phyloP scores from a whole-genome alignment of 2,888 invertebrate genomes.

The Dolichopus griseipennis region DNA sequence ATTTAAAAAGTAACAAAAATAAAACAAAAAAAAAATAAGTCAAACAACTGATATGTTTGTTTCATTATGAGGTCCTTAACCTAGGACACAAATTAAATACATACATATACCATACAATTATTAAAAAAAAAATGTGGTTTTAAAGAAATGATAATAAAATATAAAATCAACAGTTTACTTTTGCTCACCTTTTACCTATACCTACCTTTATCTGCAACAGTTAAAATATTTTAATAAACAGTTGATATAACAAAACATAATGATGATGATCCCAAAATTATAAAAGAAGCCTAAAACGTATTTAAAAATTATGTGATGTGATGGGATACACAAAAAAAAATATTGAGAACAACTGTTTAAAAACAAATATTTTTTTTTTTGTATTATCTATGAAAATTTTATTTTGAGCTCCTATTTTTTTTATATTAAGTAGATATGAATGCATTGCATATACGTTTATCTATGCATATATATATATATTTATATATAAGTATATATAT shows the following conservation, averaged over 20 bases:
- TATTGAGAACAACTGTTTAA: slow-evolving; percentile 4
- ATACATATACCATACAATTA: too few relatives aligned
- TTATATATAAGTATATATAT: too few relatives aligned
- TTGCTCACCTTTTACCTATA: too few relatives aligned
- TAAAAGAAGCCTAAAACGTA: too few relatives aligned
- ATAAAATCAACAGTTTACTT: too few relatives aligned
- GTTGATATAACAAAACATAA: neutral
- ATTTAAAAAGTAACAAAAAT: too few relatives aligned
- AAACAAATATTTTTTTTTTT: neutral
- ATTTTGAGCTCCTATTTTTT: neutral
- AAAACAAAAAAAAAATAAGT: too few relatives aligned
- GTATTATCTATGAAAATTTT: neutral
- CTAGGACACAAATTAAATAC: neutral
- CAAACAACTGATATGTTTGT: neutral
- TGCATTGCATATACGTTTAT: neutral
- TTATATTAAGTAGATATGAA: too few relatives aligned
- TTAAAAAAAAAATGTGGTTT: too few relatives aligned
- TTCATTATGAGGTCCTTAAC: neutral
- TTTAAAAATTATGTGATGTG: too few relatives aligned
- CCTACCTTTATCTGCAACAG: neutral
- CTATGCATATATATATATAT: neutral
- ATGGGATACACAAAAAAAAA: neutral
- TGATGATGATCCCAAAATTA: too few relatives aligned
- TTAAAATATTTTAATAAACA: neutral
- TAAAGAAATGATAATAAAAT: too few relatives aligned